A percentile compares a stretch with the other conserved stretches of the same genome.
Conservation (phyloP, 1,140 invertebrate genomes). For the Goniozus legneri region DNA sequence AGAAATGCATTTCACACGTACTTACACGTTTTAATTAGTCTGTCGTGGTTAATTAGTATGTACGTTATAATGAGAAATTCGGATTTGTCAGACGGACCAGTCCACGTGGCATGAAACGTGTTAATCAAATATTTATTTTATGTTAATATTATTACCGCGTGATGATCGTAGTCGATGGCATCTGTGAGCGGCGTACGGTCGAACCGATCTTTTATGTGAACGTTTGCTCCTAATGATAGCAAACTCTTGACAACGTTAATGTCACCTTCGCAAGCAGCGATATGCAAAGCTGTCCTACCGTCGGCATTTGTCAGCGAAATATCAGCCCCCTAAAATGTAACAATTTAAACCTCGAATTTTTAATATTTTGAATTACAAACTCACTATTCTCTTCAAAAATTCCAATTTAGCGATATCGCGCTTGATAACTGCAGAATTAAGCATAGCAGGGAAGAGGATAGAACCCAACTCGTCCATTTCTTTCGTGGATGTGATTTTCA, state of each 20-base stretch:
- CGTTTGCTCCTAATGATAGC: conserved; percentile 76
- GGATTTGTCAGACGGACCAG: neutral
- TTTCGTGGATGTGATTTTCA: conserved; percentile 65
- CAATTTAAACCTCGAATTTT: neutral
- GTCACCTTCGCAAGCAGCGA: conserved; percentile 73
- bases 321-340: conserved; percentile 63
- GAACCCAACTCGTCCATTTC: conserved; percentile 69
- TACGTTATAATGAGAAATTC: neutral
- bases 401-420: conserved; percentile 60
- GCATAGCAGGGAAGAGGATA: conserved; percentile 74
- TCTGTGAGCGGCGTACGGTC: conserved; percentile 62
- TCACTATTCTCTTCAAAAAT: conserved; percentile 53
- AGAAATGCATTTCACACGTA: too few relatives aligned
- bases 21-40: conserved; percentile 7
- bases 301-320: conserved; percentile 76
- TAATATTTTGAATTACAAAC: conserved; percentile 17
- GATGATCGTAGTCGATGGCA: conserved; percentile 61
- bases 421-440: conserved; percentile 69
- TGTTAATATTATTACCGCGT: conserved; percentile 50
- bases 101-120: too few relatives aligned
- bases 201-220: conserved; percentile 72
- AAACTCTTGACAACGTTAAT: conserved; percentile 68
- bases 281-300: conserved; percentile 75
- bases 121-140: too few relatives aligned
- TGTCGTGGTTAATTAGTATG: neutral